These are phyloP conservation scores for Troides helena DNA, from an alignment of 2,888 invertebrate species.

Conservation along the genomic window DNA sequence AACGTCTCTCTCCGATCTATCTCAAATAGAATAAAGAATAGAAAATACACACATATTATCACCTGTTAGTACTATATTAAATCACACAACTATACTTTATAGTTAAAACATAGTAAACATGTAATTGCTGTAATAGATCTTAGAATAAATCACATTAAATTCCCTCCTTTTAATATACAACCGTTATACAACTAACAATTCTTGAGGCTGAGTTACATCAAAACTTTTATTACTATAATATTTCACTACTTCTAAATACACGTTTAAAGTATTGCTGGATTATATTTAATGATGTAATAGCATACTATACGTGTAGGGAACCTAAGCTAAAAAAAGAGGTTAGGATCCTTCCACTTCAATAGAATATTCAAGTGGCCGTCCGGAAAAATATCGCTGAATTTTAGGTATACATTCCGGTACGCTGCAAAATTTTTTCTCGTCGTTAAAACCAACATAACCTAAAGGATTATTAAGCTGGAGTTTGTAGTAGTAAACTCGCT, in stretches of 20 bases:
- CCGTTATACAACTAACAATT: no score
- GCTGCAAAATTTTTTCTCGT: slow-evolving; percentile 4
- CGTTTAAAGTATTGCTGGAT: neutral
- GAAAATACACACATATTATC: no score
- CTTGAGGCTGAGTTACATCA: neutral
- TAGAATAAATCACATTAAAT: no score
- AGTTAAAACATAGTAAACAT: no score
- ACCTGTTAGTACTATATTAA: no score
- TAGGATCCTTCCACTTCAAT: slow-evolving; percentile 1
- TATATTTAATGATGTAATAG: neutral
- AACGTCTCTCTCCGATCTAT: no score
- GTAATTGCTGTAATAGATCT: no score
- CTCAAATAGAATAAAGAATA: no score
- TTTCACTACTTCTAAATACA: neutral
- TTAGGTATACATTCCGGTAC: slow-evolving; percentile 17
- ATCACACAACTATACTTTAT: no score
- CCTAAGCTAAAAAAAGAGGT: neutral
- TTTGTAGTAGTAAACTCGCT: slow-evolving; percentile 10
- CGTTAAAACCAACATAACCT: slow-evolving; percentile 16
- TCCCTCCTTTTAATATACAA: no score
- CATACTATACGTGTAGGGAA: neutral
- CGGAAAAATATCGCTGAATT: slow-evolving; percentile 18
- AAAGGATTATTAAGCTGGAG: slow-evolving; percentile 17
- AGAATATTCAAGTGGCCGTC: slow-evolving; percentile 20
- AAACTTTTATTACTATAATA: neutral